Base-by-base conservation (phyloP, 2,113 vertebrate species). In the Ceuthmochares aereus region DNA sequence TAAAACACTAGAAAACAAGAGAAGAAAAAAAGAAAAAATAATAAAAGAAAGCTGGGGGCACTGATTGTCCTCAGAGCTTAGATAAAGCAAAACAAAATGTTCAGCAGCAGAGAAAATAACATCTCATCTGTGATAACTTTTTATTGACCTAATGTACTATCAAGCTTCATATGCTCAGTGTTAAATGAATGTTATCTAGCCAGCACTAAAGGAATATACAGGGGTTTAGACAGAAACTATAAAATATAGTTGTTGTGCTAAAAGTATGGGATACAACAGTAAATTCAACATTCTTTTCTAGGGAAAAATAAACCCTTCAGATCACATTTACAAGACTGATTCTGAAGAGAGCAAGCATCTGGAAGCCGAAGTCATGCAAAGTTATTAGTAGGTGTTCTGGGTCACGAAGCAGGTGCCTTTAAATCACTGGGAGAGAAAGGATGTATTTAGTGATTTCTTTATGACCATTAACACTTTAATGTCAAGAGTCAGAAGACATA, bases 111-210 rank as follows among this genome's bases (percentile, higher is more conserved):
- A 88, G 58, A 94, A 91, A 94, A 87, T 67, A 83, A 43, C n/a
- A 87, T 93, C 90, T 94, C 20, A 54, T 47, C 62, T 25, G 4
- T 86, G 21, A 30, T 84, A 95, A 72, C 62, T 80, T 87, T 78
- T 93, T 67, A 62, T 55, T 96, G 86, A 93, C 91, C 78, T 91
- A 83, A 95, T 95, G 87, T 79, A 96, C 42, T 94, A 88, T 89
- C 26, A 20, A 84, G 84, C 83, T 89, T 95, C 95, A 93, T 90
- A 84, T 69, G 45, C 36, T 62, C 42, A 70, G 49, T 93, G 45
- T 89, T 92, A 97, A 97, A 96, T 93, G 83, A 93, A 84, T 23
- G 18, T 95, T 94, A 87, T 93, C 81, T 93, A 70, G 47, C 62
- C 88, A 80, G 47, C 10, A 51, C 5, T 23, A 76, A 47, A 91